Base-by-base conservation (phyloP, 2,888 invertebrate species). In the Sussaba pulchella region DNA sequence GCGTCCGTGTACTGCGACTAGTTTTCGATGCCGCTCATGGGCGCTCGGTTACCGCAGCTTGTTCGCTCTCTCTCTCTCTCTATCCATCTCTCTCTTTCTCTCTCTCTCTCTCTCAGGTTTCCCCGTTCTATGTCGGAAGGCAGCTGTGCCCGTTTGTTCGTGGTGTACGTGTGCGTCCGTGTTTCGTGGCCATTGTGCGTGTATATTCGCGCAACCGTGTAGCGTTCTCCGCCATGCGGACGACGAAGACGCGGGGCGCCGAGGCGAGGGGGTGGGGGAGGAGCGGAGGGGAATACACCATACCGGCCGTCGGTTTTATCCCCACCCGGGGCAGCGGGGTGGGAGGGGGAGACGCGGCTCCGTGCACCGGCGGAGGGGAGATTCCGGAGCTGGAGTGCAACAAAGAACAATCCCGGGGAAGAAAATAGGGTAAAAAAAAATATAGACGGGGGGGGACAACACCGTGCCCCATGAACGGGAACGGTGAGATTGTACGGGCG, bases 341-440 rank as follows among this genome's bases (percentile, higher is more conserved):
- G 31, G 31, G 31, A 6, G 31, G 31, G 31, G 31, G n/a, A n/a
- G n/a, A n/a, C n/a, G n/a, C n/a, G n/a, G n/a, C n/a, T n/a, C n/a
- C n/a, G n/a, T n/a, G n/a, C n/a, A n/a, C n/a, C n/a, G n/a, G 39
- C 10, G 70, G 81, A 82, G 81, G 81, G 82, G 78, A 78, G 76
- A 76, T 47, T 6, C 73, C 45, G 47, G 75, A 81, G 83, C 75
- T 61, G 63, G 57, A 61, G 78, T 54, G 59, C 45, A 54, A 54
- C 36, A 67, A 73, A 50, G 80, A 52, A 41, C 41, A 39, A 59
- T 10, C 31, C 36, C 24, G 52, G 41, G 39, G 54, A 21, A 39
- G 31, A 36, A 41, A 39, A 52, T 31, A n/a, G 21, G 26, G 52
- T 45, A 47, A 66, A 54, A 59, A 19, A 64, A n/a, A n/a, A n/a